phyloP scores from a whole-genome alignment of 2,888 invertebrate genomes.

The Drosophila helvetica region DNA sequence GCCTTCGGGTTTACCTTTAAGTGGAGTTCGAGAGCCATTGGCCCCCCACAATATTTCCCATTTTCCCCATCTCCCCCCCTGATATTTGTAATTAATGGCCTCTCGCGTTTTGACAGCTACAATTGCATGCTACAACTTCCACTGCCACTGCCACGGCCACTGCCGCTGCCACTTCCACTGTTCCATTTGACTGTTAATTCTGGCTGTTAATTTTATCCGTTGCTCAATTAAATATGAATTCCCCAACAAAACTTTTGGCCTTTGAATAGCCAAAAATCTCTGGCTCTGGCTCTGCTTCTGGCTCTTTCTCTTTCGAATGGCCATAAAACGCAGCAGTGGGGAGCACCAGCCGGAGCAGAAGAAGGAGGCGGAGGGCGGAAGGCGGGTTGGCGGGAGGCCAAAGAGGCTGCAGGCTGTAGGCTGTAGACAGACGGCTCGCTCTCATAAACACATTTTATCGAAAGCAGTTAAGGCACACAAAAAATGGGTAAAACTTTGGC shows the following conservation, averaged over 20 bases:
- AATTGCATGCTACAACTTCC: slow-evolving; percentile 24
- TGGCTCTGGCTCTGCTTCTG: neutral
- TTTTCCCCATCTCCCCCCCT: neutral
- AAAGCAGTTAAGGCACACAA: slow-evolving; percentile 13
- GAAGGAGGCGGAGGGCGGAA: slow-evolving; percentile 14
- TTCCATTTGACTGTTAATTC: slow-evolving; percentile 9
- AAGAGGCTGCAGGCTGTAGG: neutral
- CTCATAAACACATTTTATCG: slow-evolving; percentile 45
- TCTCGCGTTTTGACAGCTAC: slow-evolving; percentile 21
- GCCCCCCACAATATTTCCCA: neutral
- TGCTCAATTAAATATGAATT: slow-evolving; percentile 46
- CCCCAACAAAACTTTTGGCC: slow-evolving; percentile 10
- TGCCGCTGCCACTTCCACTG: neutral
- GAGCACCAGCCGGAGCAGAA: slow-evolving; percentile 6
- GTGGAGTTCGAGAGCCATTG: neutral
- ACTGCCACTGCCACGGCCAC: neutral
- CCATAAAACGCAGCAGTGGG: slow-evolving; percentile 40
- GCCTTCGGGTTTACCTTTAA: slow-evolving; percentile 25
- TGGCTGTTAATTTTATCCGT: slow-evolving; percentile 8
- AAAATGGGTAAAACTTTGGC: slow-evolving; percentile 34
- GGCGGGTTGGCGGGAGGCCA: neutral
- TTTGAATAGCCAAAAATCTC: slow-evolving; percentile 5
- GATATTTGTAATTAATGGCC: slow-evolving; percentile 34
- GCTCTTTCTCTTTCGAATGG: neutral
- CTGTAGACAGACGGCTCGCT: neutral